Conservation (phyloP, 2,888 invertebrate species). For the Hedychridium roseum region DNA sequence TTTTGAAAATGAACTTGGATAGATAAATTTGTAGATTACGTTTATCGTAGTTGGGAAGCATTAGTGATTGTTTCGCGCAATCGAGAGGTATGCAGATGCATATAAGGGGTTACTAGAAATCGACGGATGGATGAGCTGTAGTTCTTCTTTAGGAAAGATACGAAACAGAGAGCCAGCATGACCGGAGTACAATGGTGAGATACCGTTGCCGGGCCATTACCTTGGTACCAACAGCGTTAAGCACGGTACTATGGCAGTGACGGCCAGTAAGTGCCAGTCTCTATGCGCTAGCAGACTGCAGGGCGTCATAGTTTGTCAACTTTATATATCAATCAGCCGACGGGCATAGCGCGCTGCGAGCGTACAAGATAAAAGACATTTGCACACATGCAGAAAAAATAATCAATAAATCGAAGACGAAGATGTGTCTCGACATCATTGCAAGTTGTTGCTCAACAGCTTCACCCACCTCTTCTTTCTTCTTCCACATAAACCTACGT, state of each 20-base stretch:
- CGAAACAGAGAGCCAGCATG: slow-evolving; percentile 18
- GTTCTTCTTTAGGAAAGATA: slow-evolving; percentile 28
- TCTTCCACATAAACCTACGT: too few species aligned
- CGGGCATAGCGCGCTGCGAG: slow-evolving; percentile 32
- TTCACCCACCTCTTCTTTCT: too few species aligned
- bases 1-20: too few species aligned
- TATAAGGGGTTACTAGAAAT: neutral
- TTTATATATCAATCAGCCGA: slow-evolving; percentile 48
- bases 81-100: too few species aligned
- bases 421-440: too few species aligned
- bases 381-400: too few species aligned
- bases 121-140: slow-evolving; percentile 19
- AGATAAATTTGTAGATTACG: too few species aligned
- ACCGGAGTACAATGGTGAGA: slow-evolving; percentile 38
- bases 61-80: too few species aligned
- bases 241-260: slow-evolving; percentile 19
- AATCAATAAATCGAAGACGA: too few species aligned
- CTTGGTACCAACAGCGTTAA: slow-evolving; percentile 27
- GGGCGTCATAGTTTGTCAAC: slow-evolving; percentile 45
- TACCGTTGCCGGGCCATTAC: slow-evolving; percentile 47
- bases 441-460: too few species aligned
- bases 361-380: slow-evolving; percentile 40
- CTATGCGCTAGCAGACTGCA: too few species aligned
- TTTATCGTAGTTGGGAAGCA: too few species aligned
- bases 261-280: slow-evolving; percentile 20